Base-by-base conservation (phyloP, 2,113 vertebrate species). In the Donacobius atricapilla region DNA sequence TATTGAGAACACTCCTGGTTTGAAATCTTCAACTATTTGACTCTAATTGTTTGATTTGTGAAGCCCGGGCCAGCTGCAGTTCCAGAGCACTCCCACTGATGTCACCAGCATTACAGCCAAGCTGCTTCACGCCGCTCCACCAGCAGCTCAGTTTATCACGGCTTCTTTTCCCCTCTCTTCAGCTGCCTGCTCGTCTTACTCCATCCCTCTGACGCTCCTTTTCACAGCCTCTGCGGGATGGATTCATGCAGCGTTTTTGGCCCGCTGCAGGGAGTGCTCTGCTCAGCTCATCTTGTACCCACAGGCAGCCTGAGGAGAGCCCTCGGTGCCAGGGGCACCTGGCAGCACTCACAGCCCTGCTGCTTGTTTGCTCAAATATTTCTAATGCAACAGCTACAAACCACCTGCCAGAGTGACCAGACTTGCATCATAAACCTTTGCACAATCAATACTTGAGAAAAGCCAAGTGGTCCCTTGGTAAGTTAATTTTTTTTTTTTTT, bases 321-420 rank as follows among this genome's bases (percentile, higher is more conserved):
- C 30, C 22, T 87, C 30, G 0, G 20, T 3, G 14, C 53, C 78
- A 50, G 68, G 13, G 79, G 56, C 54, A 12, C 72, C 50, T 95
- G 73, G 81, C 83, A 90, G 79, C 94, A 35, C 82, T 54, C 83
- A 69, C 81, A 50, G 82, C 64, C 37, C 24, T 10, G 81, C 48
- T 76, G 40, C 40, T 83, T 53, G 31, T 11, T 33, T 83, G n/a
- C 22, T 88, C 66, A 35, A 63, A 20, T 42, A 33, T 79, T 54
- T 56, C 84, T 81, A 31, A 54, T 35, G 9, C 13, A 18, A 48
- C 65, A 66, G 73, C 58, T 87, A 7, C 35, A 48, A 82, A 66
- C 87, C 93, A 78, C 93, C 93, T 91, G 69, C 82, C 92, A 87
- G 35, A 93, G 73, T 23, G 53, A 64, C 83, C 14, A 89, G 89